Conservation (phyloP, 2,113 vertebrate species). For the Pterocles gutturalis region DNA sequence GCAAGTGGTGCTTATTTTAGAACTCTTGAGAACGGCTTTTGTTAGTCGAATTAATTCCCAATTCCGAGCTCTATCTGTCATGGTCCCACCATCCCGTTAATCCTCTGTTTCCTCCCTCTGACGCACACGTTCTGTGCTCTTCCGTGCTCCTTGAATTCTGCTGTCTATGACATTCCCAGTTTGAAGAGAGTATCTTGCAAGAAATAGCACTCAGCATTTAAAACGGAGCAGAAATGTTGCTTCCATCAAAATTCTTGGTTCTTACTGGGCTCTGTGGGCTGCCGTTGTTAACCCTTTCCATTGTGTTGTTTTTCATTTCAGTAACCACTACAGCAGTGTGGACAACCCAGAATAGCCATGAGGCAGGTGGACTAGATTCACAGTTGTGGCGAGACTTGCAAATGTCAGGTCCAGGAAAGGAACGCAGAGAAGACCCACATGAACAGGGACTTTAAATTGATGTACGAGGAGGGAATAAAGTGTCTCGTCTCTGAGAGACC, state of each 20-base stretch:
- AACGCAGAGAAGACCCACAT: constrained; percentile 65
- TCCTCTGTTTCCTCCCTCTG: not conserved
- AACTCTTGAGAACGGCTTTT: constrained; percentile 11
- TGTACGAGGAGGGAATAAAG: constrained; percentile 33
- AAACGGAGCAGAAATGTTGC: not conserved
- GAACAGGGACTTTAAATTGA: constrained; percentile 48
- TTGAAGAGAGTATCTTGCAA: not conserved
- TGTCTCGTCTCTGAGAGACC: not conserved
- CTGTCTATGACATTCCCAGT: not conserved
- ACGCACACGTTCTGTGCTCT: not conserved
- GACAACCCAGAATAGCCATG: constrained; percentile 70
- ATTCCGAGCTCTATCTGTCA: not conserved
- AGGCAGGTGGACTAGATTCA: constrained; percentile 68
- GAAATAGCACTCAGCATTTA: not conserved
- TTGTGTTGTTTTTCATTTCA: constrained; percentile 73
- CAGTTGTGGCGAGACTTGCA: constrained; percentile 65
- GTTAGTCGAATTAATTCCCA: constrained; percentile 4
- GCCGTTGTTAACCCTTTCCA: constrained; percentile 54
- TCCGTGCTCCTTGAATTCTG: not conserved
- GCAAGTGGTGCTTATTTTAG: constrained; percentile 11
- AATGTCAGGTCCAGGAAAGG: constrained; percentile 66
- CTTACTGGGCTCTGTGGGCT: constrained; percentile 38
- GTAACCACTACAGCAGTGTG: constrained; percentile 66
- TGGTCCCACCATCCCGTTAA: not conserved
- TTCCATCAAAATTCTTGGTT: constrained; percentile 37